Conservation (phyloP, 2,113 vertebrate species). For the Capra hircus region DNA sequence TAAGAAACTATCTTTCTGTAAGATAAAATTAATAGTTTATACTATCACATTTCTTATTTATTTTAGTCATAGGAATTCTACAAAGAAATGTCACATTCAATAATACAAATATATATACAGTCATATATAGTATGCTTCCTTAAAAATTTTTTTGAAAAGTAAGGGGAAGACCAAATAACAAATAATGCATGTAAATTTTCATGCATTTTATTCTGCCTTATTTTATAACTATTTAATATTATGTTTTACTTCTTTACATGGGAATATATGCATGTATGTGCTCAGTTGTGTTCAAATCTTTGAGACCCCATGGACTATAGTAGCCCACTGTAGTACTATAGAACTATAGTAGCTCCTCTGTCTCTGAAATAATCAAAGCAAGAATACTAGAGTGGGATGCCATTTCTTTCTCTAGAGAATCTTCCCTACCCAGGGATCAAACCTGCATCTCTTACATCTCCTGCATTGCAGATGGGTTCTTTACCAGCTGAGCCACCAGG, state of each 20-base stretch:
- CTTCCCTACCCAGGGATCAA: background rate
- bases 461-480: background rate
- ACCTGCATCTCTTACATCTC: background rate
- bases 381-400: background rate
- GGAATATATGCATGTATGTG: background rate
- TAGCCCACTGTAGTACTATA: background rate
- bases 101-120: background rate
- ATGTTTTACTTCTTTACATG: background rate
- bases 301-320: background rate
- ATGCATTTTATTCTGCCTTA: background rate
- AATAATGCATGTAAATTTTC: background rate
- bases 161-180: background rate
- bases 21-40: slow-evolving; percentile 4
- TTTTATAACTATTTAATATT: background rate
- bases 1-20: background rate
- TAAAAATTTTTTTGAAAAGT: background rate
- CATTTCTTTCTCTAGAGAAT: background rate
- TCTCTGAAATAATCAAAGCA: background rate
- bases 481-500: background rate
- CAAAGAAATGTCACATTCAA: background rate
- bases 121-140: background rate
- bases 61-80: background rate
- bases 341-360: background rate
- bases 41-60: background rate
- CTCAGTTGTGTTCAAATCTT: background rate